Conservation (phyloP, 2,113 vertebrate genomes). For the Seriola quinqueradiata region DNA sequence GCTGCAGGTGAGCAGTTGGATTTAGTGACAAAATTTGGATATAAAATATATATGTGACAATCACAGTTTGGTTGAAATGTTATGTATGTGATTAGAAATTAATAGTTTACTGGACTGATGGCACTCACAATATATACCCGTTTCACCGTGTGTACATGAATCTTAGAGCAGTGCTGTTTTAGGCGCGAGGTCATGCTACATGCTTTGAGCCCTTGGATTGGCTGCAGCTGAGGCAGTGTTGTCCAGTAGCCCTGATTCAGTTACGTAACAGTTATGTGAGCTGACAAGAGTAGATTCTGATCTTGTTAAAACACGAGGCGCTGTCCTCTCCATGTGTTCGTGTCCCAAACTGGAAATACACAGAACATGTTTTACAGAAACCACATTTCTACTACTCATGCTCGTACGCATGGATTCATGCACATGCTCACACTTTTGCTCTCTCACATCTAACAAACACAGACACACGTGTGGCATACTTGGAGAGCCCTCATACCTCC, state of each 20-base stretch:
- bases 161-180: not conserved
- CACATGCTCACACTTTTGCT: not conserved
- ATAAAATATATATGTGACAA: not conserved
- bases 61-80: not conserved
- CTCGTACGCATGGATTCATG: not conserved
- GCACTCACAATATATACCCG: not conserved
- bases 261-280: conserved; percentile 52
- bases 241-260: not conserved
- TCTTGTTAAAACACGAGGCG: conserved; percentile 4
- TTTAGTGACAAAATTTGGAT: not conserved
- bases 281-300: conserved; percentile 10
- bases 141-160: not conserved
- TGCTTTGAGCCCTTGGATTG: not conserved
- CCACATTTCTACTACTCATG: not conserved
- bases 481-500: not conserved
- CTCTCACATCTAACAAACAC: not conserved
- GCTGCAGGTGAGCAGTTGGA: not conserved
- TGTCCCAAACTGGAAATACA: not conserved
- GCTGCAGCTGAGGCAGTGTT: conserved; percentile 30
- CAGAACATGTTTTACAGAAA: conserved; percentile 17
- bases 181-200: conserved; percentile 12
- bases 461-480: not conserved
- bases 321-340: not conserved
- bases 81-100: too few relatives aligned
- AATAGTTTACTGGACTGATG: not conserved